A percentile compares a stretch with the other conserved stretches of the same genome.
These are phyloP conservation scores for Dorcus parallelipipedus DNA, from an alignment of 2,888 invertebrate species.

Conservation along the genomic window DNA sequence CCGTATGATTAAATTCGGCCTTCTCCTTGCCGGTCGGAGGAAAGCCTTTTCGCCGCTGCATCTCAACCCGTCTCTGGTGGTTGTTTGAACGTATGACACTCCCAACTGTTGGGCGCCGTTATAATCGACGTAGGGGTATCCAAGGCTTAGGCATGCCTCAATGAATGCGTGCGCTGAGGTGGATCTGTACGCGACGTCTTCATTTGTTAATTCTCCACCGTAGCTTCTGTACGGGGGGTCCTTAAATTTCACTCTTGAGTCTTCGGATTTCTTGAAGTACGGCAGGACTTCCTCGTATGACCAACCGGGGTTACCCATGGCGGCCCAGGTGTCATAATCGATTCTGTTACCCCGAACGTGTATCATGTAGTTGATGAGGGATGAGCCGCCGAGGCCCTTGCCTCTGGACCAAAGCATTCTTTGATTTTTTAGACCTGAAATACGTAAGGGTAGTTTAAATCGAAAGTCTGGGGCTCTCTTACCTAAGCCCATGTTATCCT, in stretches of 20 bases:
- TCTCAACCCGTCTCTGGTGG: constrained; percentile 42
- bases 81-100: constrained; percentile 47
- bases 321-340: constrained; percentile 24
- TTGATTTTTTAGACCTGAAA: constrained; percentile 43
- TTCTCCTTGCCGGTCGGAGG: constrained; percentile 51
- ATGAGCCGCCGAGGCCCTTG: constrained; percentile 17
- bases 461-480: constrained; percentile 2
- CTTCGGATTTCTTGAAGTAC: constrained; percentile 18
- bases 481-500: constrained; percentile 52
- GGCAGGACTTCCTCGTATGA: constrained; percentile 18
- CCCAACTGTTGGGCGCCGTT: constrained; percentile 65
- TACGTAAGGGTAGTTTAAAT: too few relatives aligned
- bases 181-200: constrained; percentile 54
- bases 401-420: constrained; percentile 15
- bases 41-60: constrained; percentile 57
- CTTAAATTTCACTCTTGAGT: constrained; percentile 5
- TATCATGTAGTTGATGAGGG: constrained; percentile 16
- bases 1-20: constrained; percentile 59
- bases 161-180: constrained; percentile 59
- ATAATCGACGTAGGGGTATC: constrained; percentile 46
- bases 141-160: constrained; percentile 61
- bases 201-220: constrained; percentile 32
- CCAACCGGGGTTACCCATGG: constrained; percentile 22
- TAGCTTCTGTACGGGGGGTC: constrained; percentile 41
- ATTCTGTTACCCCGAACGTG: constrained; percentile 15